Base-by-base conservation (phyloP, 2,113 vertebrate species). In the Forbesichthys papilliferus region DNA sequence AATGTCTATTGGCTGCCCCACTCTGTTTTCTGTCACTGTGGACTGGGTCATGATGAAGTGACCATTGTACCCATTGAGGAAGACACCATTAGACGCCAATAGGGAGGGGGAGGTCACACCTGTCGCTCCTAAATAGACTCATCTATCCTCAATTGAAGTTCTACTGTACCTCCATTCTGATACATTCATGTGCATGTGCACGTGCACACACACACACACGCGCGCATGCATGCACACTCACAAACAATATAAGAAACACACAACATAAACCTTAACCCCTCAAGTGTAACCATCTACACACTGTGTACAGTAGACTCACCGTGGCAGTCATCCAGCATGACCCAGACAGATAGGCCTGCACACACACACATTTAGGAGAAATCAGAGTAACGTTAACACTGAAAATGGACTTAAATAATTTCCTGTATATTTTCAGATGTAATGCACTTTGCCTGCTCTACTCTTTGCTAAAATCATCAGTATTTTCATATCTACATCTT, bases 61-160 rank as follows among this genome's bases (percentile, higher is more conserved):
- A 27, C 27, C 11, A 33, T 57, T 57, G 56, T 11, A 57, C 9
- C 54, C 56, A 10, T 58, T 33, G 9, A 58, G 66, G 65, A 83
- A 69, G 58, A 69, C 3, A 1, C 69, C 65, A 68, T 79, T 77
- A 66, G 66, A 59, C 48, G n/a, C 16, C 12, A 60, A 61, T 14
- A 27, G 18, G 14, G 20, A 33, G 18, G 18, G 57, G 9, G 18
- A 74, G 79, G 79, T 85, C 79, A 87, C 74, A 80, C 72, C 74
- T 75, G 62, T 78, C 78, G 9, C 55, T 83, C 61, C 72, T 76
- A 70, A 81, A 85, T 82, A 62, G 77, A 80, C 56, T 58, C 47
- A 74, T 76, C 74, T 71, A 66, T 75, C 54, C 16, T 16, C 5
- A 27, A 58, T 4, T 58, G 56, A 27, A 58, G 11, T 58, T 58